phyloP scores from a whole-genome alignment of 2,113 vertebrate species.

The Triplophysa rosa region DNA sequence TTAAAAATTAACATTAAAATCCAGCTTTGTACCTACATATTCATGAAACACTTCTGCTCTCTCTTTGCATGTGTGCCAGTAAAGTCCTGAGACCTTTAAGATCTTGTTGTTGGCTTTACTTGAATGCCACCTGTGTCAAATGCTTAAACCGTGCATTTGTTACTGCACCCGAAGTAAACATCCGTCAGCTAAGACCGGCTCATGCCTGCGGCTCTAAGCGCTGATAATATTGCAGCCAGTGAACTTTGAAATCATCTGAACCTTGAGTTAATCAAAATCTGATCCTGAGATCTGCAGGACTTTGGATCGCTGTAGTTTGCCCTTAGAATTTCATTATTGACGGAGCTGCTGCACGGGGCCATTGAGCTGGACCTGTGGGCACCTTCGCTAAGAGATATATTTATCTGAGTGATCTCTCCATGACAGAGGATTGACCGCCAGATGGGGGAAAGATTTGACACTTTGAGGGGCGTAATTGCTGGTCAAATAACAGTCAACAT shows the following conservation, averaged over 20 bases:
- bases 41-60: neutral
- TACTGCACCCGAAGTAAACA: slow-evolving; percentile 38
- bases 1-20: slow-evolving; percentile 5
- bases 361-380: slow-evolving; percentile 10
- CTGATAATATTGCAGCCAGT: slow-evolving; percentile 37
- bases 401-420: slow-evolving; percentile 37
- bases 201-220: neutral
- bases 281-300: slow-evolving; percentile 36
- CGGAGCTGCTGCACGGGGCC: slow-evolving; percentile 15
- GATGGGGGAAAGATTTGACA: slow-evolving; percentile 36
- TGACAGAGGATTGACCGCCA: slow-evolving; percentile 27
- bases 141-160: neutral
- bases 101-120: slow-evolving; percentile 14
- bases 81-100: neutral
- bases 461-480: slow-evolving; percentile 21
- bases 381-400: slow-evolving; percentile 34
- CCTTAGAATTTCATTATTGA: slow-evolving; percentile 55
- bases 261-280: slow-evolving; percentile 54
- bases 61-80: neutral
- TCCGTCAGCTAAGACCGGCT: slow-evolving; percentile 23
- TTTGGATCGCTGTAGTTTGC: slow-evolving; percentile 29
- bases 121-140: neutral
- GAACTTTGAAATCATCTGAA: slow-evolving; percentile 38
- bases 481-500: slow-evolving; percentile 37
- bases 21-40: slow-evolving; percentile 14